These are phyloP conservation scores for Dicerorhinus sumatrensis DNA, from an alignment of 2,113 vertebrate species.

Conservation along the genomic window DNA sequence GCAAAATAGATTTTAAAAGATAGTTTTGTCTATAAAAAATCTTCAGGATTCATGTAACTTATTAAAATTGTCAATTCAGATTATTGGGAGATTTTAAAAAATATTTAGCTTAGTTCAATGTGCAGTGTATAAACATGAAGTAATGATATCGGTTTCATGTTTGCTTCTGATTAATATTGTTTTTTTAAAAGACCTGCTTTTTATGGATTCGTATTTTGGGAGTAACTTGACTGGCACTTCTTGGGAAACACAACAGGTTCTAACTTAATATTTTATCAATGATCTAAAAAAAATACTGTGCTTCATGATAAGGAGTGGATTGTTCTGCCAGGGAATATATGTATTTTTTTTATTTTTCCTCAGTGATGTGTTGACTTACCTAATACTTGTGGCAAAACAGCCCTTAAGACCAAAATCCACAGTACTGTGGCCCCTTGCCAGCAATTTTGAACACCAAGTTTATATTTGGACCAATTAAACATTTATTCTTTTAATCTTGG, in stretches of 20 bases:
- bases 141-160: not conserved
- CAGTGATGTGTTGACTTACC: not conserved
- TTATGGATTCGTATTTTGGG: slow-evolving; percentile 8
- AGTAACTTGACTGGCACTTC: slow-evolving; percentile 33
- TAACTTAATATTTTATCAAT: slow-evolving; percentile 39
- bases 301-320: not conserved
- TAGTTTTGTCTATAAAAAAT: not conserved
- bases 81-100: not conserved
- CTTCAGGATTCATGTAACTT: not conserved
- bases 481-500: slow-evolving; percentile 49
- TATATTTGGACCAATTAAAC: slow-evolving; percentile 60
- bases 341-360: not conserved
- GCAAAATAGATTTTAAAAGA: slow-evolving; percentile 41
- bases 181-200: slow-evolving; percentile 32
- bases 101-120: not conserved
- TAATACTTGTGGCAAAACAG: slow-evolving; percentile 39
- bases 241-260: slow-evolving; percentile 17
- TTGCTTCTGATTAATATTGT: slow-evolving; percentile 17
- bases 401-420: slow-evolving; percentile 37
- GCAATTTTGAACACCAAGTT: slow-evolving; percentile 38
- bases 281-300: slow-evolving; percentile 27
- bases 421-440: not conserved
- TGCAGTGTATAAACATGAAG: not conserved
- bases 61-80: not conserved
- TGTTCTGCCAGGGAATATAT: slow-evolving; percentile 20